phyloP scores from a whole-genome alignment of 2,113 vertebrate genomes.

The Panthera tigris region DNA sequence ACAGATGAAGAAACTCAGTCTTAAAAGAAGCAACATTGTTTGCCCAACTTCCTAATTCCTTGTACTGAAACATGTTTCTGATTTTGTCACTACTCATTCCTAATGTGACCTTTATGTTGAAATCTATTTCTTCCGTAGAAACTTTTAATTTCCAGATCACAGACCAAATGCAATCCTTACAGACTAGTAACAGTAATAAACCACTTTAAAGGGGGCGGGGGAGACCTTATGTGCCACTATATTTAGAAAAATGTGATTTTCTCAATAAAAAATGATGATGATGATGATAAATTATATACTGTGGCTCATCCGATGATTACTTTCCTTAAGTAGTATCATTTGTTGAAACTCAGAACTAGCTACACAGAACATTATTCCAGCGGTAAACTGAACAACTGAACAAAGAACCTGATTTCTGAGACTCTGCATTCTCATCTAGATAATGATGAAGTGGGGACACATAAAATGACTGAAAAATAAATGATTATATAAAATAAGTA shows the following conservation, averaged over 20 bases:
- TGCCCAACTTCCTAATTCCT: conserved; percentile 49
- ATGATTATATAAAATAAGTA: not conserved
- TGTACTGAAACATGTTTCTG: conserved; percentile 12
- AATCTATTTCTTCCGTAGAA: not conserved
- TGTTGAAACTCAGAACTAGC: not conserved
- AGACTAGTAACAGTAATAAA: not conserved
- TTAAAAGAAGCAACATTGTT: not conserved
- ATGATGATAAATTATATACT: conserved; percentile 30
- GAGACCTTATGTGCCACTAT: not conserved
- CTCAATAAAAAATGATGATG: conserved; percentile 40
- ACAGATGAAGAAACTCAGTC: conserved; percentile 28
- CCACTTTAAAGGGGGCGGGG: not conserved
- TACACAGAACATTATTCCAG: not conserved
- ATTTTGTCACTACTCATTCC: conserved; percentile 18
- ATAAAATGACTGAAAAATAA: not conserved
- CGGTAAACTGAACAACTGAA: not conserved
- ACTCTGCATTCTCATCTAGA: not conserved
- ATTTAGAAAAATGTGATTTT: conserved; percentile 59
- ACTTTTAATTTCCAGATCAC: not conserved
- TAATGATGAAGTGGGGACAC: not conserved
- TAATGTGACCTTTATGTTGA: conserved; percentile 41
- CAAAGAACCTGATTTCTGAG: not conserved
- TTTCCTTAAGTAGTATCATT: conserved; percentile 13
- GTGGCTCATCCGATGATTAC: not conserved
- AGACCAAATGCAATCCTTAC: not conserved